Percentiles rank a stretch among this genome's conserved stretches.
These are phyloP conservation scores for Gastrophysa polygoni DNA, from an alignment of 2,888 invertebrate genomes.

Conservation along the genomic window DNA sequence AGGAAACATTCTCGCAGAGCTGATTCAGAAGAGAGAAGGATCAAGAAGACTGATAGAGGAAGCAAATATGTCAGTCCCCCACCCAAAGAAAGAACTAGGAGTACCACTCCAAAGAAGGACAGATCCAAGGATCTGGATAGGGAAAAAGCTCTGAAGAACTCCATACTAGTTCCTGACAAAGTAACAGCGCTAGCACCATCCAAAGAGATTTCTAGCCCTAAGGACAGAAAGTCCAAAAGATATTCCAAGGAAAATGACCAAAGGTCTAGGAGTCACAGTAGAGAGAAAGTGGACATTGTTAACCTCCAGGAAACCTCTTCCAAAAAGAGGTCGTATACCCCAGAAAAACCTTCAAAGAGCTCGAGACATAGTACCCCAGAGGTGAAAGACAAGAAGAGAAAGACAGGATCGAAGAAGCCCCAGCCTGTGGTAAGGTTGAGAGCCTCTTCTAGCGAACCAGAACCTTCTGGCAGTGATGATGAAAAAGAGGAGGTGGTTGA, in stretches of 20 bases:
- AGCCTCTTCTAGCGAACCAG: constrained; percentile 64
- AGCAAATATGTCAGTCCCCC: constrained; percentile 2
- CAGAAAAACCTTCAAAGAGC: constrained; percentile 28
- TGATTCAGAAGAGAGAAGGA: neutral
- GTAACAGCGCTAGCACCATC: neutral
- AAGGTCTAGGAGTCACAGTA: constrained; percentile 12
- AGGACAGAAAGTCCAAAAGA: constrained; percentile 37
- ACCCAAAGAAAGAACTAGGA: constrained; percentile 13
- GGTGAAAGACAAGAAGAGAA: constrained; percentile 23
- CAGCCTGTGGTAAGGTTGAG: constrained; percentile 63
- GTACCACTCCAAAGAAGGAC: constrained; percentile 14
- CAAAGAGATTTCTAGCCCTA: neutral
- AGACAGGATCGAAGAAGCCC: constrained; percentile 48
- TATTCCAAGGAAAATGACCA: constrained; percentile 21
- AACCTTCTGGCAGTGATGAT: constrained; percentile 58
- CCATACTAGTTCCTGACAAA: constrained; percentile 20
- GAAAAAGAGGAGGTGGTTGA: constrained; percentile 63
- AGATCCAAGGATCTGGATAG: constrained; percentile 7
- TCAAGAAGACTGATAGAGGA: neutral
- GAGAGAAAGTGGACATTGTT: constrained; percentile 16
- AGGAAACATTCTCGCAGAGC: constrained; percentile 1
- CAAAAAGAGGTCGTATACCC: constrained; percentile 26
- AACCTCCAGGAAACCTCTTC: constrained; percentile 17
- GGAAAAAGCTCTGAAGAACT: constrained; percentile 17
- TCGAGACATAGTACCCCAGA: constrained; percentile 22